phyloP scores from a whole-genome alignment of 2,888 invertebrate species.

The Synergus gifuensis region DNA sequence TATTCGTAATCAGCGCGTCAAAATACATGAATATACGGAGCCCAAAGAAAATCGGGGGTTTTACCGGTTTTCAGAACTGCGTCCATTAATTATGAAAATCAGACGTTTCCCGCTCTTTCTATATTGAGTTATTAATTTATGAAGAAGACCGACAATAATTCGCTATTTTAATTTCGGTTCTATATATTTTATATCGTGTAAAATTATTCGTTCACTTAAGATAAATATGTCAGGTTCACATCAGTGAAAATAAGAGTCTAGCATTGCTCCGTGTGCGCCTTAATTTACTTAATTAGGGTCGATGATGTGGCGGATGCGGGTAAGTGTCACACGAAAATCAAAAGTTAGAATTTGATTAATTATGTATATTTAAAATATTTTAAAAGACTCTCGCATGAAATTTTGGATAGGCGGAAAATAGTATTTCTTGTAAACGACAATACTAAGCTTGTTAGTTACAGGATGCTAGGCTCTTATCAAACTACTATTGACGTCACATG shows the following conservation, averaged over 20 bases:
- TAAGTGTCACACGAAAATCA: too few relatives aligned
- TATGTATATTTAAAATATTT: too few relatives aligned
- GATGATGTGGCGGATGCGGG: too few relatives aligned
- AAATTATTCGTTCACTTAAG: not conserved
- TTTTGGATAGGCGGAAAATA: not conserved
- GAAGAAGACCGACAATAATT: too few relatives aligned
- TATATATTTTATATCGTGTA: constrained; percentile 6
- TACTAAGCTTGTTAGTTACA: constrained; percentile 56
- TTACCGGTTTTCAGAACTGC: too few relatives aligned
- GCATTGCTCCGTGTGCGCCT: constrained; percentile 2
- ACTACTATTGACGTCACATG: constrained; percentile 52
- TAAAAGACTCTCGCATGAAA: not conserved
- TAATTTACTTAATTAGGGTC: not conserved
- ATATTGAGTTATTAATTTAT: too few relatives aligned
- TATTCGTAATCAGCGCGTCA: too few relatives aligned
- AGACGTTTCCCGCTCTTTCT: too few relatives aligned
- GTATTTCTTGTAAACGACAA: constrained; percentile 8
- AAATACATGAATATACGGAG: too few relatives aligned
- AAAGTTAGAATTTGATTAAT: too few relatives aligned
- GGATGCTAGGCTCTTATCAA: constrained; percentile 66
- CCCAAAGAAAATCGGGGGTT: too few relatives aligned
- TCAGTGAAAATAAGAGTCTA: constrained; percentile 48
- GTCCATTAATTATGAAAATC: too few relatives aligned
- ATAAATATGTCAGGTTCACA: constrained; percentile 54
- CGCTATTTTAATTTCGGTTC: not conserved